Conservation (phyloP, 1,140 invertebrate species). For the Bombyx mandarina region DNA sequence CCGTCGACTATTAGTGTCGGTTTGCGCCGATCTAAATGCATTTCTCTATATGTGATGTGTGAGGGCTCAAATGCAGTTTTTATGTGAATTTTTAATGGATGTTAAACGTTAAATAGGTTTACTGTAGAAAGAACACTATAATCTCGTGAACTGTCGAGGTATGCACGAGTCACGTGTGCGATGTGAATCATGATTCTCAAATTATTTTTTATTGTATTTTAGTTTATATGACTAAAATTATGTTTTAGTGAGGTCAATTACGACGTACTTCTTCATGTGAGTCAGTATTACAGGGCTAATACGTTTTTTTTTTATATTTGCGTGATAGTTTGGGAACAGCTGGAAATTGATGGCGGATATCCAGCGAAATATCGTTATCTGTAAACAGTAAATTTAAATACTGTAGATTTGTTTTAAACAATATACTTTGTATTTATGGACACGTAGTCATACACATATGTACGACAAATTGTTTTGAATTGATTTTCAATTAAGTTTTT, state of each 20-base stretch:
- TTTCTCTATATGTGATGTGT: conserved; percentile 42
- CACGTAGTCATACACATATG: no score
- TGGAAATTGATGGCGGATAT: no score
- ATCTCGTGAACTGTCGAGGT: conserved; percentile 30
- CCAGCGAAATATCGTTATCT: no score
- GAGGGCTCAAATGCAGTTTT: conserved; percentile 61
- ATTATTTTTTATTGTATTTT: conserved; percentile 24
- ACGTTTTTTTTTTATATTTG: background rate
- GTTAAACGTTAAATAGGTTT: conserved; percentile 28
- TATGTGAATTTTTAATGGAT: conserved; percentile 63
- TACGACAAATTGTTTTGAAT: no score
- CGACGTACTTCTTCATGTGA: conserved; percentile 29
- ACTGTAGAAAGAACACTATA: conserved; percentile 43
- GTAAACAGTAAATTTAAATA: no score
- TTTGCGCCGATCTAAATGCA: conserved; percentile 26
- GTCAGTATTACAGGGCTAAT: conserved; percentile 66
- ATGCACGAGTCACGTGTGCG: conserved; percentile 17
- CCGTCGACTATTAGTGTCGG: background rate
- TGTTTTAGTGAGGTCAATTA: conserved; percentile 48
- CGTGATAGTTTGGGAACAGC: no score
- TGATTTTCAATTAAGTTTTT: no score
- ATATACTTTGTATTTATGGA: no score
- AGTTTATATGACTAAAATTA: conserved; percentile 16
- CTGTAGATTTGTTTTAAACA: no score
- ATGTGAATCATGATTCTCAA: conserved; percentile 26